phyloP scores from a whole-genome alignment of 2,797 vertebrate genomes.

The Melanotaenia pygmaea region DNA sequence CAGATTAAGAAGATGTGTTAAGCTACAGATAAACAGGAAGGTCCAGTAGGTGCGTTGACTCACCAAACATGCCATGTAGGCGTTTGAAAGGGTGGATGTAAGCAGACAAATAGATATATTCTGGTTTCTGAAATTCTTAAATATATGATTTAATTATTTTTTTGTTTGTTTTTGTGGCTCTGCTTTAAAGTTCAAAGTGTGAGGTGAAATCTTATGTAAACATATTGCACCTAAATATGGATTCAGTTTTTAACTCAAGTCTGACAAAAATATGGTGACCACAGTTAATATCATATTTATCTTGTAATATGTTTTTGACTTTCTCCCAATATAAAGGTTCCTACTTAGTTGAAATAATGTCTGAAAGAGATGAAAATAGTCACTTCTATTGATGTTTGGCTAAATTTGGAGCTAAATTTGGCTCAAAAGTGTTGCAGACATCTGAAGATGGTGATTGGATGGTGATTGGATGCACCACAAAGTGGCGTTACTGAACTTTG shows the following conservation, averaged over 20 bases:
- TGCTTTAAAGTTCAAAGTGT: too few relatives aligned
- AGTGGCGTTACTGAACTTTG: too few relatives aligned
- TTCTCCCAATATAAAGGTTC: too few relatives aligned
- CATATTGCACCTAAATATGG: neutral
- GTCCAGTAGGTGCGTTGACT: conserved; percentile 14
- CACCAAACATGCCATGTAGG: neutral
- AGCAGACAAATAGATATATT: neutral
- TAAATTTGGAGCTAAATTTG: too few relatives aligned
- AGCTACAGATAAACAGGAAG: neutral
- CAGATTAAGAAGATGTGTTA: neutral
- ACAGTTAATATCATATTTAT: neutral
- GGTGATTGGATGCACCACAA: too few relatives aligned
- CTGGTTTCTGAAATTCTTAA: neutral
- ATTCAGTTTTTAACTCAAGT: neutral
- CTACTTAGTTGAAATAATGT: too few relatives aligned
- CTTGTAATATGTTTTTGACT: too few relatives aligned
- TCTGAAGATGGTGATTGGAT: too few relatives aligned
- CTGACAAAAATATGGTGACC: neutral
- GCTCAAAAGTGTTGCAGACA: too few relatives aligned
- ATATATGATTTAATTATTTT: neutral
- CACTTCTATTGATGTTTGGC: too few relatives aligned
- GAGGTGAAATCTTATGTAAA: neutral
- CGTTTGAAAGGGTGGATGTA: neutral
- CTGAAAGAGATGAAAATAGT: too few relatives aligned
- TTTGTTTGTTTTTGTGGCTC: neutral